Evolutionary conservation across 2,113 vertebrate species (phyloP).

Genomic region (Platycercus adscitus): DNA sequence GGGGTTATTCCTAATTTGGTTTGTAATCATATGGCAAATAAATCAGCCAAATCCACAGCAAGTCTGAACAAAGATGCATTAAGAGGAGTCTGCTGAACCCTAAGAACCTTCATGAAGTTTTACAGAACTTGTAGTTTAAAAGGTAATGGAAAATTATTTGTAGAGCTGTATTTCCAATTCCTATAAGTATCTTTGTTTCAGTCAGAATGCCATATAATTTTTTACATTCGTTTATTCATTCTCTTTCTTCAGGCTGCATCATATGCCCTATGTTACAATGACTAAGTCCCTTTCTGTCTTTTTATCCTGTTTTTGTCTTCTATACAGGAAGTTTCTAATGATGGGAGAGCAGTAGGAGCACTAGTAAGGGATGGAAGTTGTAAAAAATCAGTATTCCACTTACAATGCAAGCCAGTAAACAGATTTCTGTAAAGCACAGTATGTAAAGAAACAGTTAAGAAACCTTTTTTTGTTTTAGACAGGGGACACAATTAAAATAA

Average conservation of each 20-base stretch:
- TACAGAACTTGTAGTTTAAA: not conserved
- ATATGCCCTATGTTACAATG: too few relatives aligned
- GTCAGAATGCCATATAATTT: not conserved
- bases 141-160: not conserved
- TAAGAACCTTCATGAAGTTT: not conserved
- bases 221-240: not conserved
- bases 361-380: constrained; percentile 11
- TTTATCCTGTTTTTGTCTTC: not conserved
- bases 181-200: constrained; percentile 5
- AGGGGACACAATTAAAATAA: not conserved
- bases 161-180: not conserved
- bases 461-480: not conserved
- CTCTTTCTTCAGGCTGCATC: too few relatives aligned
- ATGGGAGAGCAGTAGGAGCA: constrained; percentile 44
- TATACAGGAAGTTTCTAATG: constrained; percentile 51
- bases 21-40: not conserved
- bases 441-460: constrained; percentile 20
- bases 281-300: constrained; percentile 3
- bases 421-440: constrained; percentile 7
- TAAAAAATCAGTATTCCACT: constrained; percentile 45
- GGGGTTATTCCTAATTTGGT: not conserved
- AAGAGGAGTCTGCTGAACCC: not conserved
- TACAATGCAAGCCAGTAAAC: not conserved
- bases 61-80: not conserved
- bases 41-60: not conserved